Evolutionary conservation across 2,888 invertebrate species (phyloP).

Genomic region (Ashinkailepas kermadecensis): DNA sequence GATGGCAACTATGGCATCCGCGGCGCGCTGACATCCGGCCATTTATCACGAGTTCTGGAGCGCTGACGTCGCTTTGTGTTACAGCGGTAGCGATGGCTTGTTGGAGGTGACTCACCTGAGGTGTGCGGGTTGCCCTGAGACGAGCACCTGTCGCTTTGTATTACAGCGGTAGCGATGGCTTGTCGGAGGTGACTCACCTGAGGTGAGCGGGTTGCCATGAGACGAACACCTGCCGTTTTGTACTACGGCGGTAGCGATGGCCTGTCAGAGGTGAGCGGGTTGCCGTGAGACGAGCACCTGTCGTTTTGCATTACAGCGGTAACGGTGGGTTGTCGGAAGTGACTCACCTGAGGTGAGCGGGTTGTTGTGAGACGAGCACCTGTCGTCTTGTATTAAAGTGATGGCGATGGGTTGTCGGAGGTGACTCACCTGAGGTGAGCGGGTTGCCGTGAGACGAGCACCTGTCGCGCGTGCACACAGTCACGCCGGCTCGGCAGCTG

Average conservation of each 20-base stretch:
- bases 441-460: conserved; percentile 8
- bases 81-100: no score
- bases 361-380: neutral
- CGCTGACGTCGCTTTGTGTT: no score
- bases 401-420: no score
- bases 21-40: no score
- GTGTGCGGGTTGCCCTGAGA: neutral
- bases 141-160: neutral
- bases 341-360: conserved; percentile 2
- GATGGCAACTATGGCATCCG: no score
- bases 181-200: neutral
- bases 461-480: conserved; percentile 20
- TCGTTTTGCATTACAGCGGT: neutral
- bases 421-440: neutral
- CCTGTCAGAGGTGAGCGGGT: neutral
- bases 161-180: no score
- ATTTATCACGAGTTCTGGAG: no score
- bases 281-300: conserved; percentile 10
- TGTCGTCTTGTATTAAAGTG: no score
- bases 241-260: no score
- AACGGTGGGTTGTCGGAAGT: neutral
- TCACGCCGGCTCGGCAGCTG: conserved; percentile 13
- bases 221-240: no score
- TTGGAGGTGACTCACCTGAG: neutral
- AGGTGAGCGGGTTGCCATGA: neutral